Evolutionary conservation across 2,113 vertebrate species (phyloP).

Genomic region (Pachycephala philippinensis): DNA sequence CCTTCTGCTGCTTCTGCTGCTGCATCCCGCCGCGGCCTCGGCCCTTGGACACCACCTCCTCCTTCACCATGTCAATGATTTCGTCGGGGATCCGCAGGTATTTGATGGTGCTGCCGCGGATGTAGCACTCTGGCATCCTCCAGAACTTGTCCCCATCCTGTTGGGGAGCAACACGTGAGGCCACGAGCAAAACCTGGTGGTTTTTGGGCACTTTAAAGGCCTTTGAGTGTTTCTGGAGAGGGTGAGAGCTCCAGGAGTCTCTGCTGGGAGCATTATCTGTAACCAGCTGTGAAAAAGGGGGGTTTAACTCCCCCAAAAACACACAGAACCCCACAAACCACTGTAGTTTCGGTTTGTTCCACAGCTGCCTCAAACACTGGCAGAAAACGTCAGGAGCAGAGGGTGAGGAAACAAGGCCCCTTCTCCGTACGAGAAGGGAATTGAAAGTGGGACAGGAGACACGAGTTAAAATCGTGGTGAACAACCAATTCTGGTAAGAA

Average conservation of each 20-base stretch:
- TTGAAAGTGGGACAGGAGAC: not conserved
- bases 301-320: not conserved
- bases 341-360: not conserved
- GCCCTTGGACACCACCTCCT: constrained; percentile 93
- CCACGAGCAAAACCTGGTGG: fast-evolving
- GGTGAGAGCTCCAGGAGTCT: fast-evolving
- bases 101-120: constrained; percentile 96
- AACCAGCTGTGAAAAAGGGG: fast-evolving
- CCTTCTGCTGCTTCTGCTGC: constrained; percentile 94
- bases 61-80: constrained; percentile 98
- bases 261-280: not conserved
- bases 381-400: not conserved
- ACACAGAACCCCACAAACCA: not conserved
- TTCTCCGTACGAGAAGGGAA: not conserved
- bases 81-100: constrained; percentile 96
- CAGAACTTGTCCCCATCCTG: constrained; percentile 98
- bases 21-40: constrained; percentile 89
- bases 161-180: fast-evolving
- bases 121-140: constrained; percentile 98
- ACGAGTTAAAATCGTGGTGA: not conserved
- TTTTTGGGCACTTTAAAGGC: not conserved
- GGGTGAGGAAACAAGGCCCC: not conserved
- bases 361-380: not conserved
- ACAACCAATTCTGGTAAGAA: not conserved
- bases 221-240: not conserved